These are phyloP conservation scores for Xestia sexstrigata DNA, from an alignment of 2,888 invertebrate species.

Conservation along the genomic window DNA sequence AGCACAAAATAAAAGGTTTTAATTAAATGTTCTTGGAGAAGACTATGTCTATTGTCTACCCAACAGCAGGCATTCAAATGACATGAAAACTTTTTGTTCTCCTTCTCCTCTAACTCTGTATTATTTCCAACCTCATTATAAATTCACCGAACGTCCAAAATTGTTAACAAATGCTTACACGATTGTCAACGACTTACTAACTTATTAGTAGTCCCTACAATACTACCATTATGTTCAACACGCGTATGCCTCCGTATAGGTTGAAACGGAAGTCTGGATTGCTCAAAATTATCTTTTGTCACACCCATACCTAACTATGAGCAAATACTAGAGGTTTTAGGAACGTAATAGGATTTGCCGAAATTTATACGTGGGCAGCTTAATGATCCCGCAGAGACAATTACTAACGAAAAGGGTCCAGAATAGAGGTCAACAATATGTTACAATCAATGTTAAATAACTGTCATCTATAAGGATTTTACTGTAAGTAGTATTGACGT, in stretches of 20 bases:
- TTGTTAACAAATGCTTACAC: constrained; percentile 59
- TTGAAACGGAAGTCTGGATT: constrained; percentile 40
- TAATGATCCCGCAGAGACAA: constrained; percentile 79
- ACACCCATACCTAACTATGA: constrained; percentile 19
- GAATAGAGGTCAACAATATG: constrained; percentile 74
- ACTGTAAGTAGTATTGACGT: constrained; percentile 41
- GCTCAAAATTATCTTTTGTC: constrained; percentile 26
- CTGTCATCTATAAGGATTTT: constrained; percentile 70
- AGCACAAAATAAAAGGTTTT: background rate
- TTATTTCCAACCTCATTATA: constrained; percentile 34
- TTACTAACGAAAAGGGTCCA: constrained; percentile 78
- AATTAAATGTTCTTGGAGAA: background rate
- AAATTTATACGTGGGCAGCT: constrained; percentile 75
- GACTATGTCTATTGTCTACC: background rate
- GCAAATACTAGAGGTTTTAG: constrained; percentile 22
- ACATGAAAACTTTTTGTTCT: background rate
- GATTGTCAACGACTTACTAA: constrained; percentile 44
- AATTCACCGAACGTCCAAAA: constrained; percentile 59
- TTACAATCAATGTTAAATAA: constrained; percentile 78
- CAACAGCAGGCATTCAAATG: background rate
- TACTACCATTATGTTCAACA: constrained; percentile 31
- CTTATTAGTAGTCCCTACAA: constrained; percentile 56
- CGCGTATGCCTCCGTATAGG: constrained; percentile 2
- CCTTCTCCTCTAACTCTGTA: constrained; percentile 9
- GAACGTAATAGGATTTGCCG: constrained; percentile 67